Evolutionary conservation across 2,797 vertebrate species (phyloP).

Genomic region (Prionace glauca): DNA sequence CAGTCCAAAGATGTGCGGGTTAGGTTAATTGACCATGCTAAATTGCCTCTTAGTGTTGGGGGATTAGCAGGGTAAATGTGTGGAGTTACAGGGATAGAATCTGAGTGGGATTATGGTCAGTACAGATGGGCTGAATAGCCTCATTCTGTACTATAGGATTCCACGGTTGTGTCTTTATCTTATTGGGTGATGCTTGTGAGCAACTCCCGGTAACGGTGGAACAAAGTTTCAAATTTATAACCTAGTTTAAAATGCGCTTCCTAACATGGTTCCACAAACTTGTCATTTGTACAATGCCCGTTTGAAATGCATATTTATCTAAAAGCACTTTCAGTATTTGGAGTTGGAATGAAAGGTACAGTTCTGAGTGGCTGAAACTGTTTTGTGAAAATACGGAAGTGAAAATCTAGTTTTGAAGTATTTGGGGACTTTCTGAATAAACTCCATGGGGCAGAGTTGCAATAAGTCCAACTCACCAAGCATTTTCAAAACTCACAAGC

Average conservation of each 20-base stretch:
- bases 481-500: neutral
- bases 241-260: neutral
- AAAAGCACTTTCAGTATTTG: neutral
- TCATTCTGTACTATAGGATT: no score
- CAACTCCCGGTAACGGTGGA: neutral
- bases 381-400: neutral
- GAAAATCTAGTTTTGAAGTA: neutral
- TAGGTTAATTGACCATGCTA: no score
- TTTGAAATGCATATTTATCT: neutral
- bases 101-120: no score
- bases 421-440: neutral
- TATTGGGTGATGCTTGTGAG: neutral
- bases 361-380: neutral
- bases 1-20: no score
- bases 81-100: no score
- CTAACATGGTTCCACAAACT: neutral
- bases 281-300: neutral
- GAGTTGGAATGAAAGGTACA: neutral
- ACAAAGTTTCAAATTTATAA: neutral
- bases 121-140: no score
- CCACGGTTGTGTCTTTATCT: neutral
- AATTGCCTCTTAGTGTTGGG: no score
- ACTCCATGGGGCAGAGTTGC: neutral
- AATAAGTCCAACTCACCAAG: neutral
- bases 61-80: no score